Conservation (phyloP, 1,140 invertebrate genomes). For the Cydia splendana region DNA sequence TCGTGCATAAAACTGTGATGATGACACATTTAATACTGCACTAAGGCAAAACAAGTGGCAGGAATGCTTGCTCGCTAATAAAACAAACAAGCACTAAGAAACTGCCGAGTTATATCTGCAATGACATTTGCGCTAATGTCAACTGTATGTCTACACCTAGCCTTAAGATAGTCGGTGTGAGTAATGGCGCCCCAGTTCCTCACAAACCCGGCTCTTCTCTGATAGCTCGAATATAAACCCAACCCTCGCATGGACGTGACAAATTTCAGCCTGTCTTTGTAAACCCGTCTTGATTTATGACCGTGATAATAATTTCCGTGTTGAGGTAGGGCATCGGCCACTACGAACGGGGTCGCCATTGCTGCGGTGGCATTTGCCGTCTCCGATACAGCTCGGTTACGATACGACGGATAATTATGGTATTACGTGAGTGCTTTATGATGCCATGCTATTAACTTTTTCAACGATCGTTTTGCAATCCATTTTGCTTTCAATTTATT, state of each 20-base stretch:
- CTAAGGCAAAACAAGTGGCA: not conserved
- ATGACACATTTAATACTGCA: not conserved
- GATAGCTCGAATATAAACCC: constrained; percentile 22
- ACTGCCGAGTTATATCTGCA: constrained; percentile 13
- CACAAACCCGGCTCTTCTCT: not conserved
- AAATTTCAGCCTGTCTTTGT: constrained; percentile 53
- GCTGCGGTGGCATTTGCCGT: constrained; percentile 45
- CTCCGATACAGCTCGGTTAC: constrained; percentile 40
- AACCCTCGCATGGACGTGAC: constrained; percentile 38
- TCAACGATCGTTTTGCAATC: constrained; percentile 18
- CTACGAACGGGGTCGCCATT: constrained; percentile 49
- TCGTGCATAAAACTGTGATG: not conserved
- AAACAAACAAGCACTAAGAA: constrained; percentile 8
- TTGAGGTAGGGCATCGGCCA: constrained; percentile 59
- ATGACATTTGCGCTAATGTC: constrained; percentile 27
- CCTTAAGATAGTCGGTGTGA: constrained; percentile 16
- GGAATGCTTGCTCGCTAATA: constrained; percentile 7
- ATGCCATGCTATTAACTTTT: constrained; percentile 18
- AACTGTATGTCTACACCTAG: constrained; percentile 14
- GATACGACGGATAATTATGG: constrained; percentile 38
- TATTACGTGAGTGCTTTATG: constrained; percentile 39
- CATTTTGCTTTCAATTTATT: not conserved
- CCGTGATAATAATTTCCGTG: constrained; percentile 64
- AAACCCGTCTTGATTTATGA: constrained; percentile 60
- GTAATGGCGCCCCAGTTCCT: constrained; percentile 21